Evolutionary conservation across 2,113 vertebrate genomes (phyloP).

Genomic region (Bos taurus): ARS-UCD2.0 NC_037339.1:84776501-84777000

Average conservation of each 20-base stretch:
- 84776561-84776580: fast-evolving
- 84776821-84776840: slow-evolving; percentile 48
- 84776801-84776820: background rate
- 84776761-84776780: background rate
- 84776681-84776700: background rate
- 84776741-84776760: background rate
- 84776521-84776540: background rate
- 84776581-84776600: fast-evolving
- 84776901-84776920: background rate
- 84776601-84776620: fast-evolving
- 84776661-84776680: background rate
- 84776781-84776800: background rate
- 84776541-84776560: background rate
- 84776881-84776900: background rate
- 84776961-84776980: background rate
- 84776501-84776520: background rate
- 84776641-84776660: background rate
- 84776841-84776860: slow-evolving; percentile 42
- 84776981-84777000: background rate
- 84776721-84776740: slow-evolving; percentile 41
- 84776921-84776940: background rate
- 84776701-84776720: background rate
- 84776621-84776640: background rate
- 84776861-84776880: slow-evolving; percentile 32
- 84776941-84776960: background rate